Conservation (phyloP, 2,888 invertebrate genomes). For the Penaeus monodon region DNA sequence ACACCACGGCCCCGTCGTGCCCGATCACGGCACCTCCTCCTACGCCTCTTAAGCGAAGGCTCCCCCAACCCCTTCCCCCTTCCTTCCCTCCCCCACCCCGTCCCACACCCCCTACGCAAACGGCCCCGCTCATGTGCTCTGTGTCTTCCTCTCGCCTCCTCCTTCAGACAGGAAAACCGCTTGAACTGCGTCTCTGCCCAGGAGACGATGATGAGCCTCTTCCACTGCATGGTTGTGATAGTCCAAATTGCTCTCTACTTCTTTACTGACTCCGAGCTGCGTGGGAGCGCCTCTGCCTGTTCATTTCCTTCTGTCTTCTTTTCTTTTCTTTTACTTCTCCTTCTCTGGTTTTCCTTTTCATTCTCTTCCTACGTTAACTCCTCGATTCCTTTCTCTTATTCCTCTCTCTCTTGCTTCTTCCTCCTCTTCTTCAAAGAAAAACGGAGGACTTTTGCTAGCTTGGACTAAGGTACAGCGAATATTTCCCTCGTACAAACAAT, state of each 20-base stretch:
- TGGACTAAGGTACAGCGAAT: no score
- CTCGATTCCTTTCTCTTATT: no score
- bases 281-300: not conserved
- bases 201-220: no score
- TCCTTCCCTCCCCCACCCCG: not conserved
- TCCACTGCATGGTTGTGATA: constrained; percentile 20
- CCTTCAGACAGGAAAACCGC: not conserved
- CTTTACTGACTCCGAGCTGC: not conserved
- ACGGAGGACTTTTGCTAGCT: no score
- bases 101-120: not conserved
- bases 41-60: constrained; percentile 20
- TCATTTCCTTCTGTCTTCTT: no score
- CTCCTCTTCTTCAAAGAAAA: no score
- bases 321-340: no score
- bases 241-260: constrained; percentile 31
- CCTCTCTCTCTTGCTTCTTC: no score
- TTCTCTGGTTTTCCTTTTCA: no score
- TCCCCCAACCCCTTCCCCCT: not conserved
- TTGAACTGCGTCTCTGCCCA: no score
- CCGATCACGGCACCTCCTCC: constrained; percentile 24
- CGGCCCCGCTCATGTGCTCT: not conserved
- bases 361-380: no score
- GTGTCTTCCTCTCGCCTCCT: not conserved
- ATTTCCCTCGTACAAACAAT: no score
- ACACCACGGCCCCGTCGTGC: constrained; percentile 5